Conservation (phyloP, 2,797 vertebrate species). For the Florisuga fusca region DNA sequence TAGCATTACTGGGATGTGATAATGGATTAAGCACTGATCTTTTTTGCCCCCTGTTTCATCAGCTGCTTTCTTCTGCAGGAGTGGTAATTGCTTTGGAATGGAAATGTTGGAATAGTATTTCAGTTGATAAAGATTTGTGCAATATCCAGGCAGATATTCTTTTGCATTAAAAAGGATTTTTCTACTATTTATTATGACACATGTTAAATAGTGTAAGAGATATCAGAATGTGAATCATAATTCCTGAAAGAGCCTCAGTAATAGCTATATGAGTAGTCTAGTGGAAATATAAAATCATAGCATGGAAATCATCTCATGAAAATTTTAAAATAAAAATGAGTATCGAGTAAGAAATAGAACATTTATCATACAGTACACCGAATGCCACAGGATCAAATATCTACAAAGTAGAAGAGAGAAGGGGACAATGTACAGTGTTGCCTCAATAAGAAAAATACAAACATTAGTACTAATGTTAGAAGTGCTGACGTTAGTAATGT, state of each 20-base stretch:
- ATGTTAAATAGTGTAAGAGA: conserved; percentile 48
- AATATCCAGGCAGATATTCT: conserved; percentile 55
- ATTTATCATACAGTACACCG: neutral
- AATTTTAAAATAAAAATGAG: neutral
- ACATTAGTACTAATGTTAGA: neutral
- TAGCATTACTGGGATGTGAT: conserved; percentile 70
- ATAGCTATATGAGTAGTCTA: neutral
- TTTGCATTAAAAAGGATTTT: conserved; percentile 62
- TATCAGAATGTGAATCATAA: conserved; percentile 36
- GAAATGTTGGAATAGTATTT: conserved; percentile 65
- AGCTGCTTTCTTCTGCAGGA: conserved; percentile 58
- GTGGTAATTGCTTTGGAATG: conserved; percentile 73
- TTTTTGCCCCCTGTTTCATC: conserved; percentile 63
- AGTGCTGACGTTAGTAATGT: neutral
- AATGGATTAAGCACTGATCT: conserved; percentile 72
- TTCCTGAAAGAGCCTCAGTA: conserved; percentile 21
- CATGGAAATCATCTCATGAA: neutral
- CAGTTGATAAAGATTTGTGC: conserved; percentile 46
- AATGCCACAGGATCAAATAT: neutral
- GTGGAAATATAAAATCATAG: conserved; percentile 12
- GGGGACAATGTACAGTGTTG: neutral
- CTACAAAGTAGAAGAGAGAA: neutral
- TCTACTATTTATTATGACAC: conserved; percentile 53
- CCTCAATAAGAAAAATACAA: neutral
- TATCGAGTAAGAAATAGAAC: neutral